These are phyloP conservation scores for Atrichornis clamosus DNA, from an alignment of 2,113 vertebrate genomes.

Conservation along the genomic window DNA sequence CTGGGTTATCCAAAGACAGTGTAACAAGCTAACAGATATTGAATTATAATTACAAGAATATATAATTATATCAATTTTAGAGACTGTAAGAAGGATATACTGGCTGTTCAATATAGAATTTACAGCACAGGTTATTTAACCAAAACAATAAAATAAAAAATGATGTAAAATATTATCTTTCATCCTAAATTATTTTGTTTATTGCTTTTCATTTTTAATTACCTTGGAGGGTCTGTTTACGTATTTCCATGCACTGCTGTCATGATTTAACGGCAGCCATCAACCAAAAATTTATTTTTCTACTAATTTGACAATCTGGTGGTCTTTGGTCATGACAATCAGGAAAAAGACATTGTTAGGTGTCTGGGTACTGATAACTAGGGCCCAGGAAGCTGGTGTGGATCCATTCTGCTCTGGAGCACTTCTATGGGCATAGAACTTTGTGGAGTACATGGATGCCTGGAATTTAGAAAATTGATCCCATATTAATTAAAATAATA, in stretches of 20 bases:
- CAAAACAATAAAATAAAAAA: neutral
- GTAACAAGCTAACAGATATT: conserved; percentile 4
- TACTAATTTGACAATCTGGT: neutral
- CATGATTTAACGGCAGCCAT: neutral
- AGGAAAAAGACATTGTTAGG: neutral
- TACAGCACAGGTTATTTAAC: neutral
- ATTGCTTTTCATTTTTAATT: neutral
- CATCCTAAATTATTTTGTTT: neutral
- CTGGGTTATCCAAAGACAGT: neutral
- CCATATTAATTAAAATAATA: neutral
- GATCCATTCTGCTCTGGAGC: neutral
- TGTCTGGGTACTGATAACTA: neutral
- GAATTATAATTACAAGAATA: neutral
- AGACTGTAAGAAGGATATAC: neutral
- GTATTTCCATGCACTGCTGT: neutral
- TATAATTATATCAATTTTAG: neutral
- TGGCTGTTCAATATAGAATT: neutral
- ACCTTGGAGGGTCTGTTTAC: neutral
- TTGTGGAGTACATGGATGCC: neutral
- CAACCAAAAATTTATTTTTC: neutral
- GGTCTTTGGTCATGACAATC: neutral
- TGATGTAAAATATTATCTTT: neutral
- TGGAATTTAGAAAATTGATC: neutral
- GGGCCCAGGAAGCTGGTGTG: neutral
- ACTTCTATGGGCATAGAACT: neutral